Evolutionary conservation across 1,140 invertebrate species (phyloP), one percentile per base, ranked within the genome.

Genomic region (Drosophila bipectinata): DNA sequence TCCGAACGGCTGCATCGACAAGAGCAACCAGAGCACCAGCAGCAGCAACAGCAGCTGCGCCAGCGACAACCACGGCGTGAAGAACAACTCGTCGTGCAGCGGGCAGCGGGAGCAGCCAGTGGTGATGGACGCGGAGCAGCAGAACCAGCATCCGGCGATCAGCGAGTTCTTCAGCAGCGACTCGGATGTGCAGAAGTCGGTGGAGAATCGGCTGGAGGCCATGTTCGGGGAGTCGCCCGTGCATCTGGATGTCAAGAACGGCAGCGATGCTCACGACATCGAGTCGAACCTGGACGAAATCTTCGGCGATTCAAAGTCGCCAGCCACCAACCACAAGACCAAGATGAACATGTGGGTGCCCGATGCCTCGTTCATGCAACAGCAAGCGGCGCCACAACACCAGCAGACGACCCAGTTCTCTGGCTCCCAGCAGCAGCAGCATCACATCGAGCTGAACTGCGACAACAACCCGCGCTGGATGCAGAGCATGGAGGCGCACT

Each of bases 221-320:
- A 92, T 92, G 90, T 92, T 92, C 26, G 90, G 90, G 0, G 91
- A 91, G 59, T 91, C 91, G 3, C 89, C 91, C 0, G 91, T 92
- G n/a, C 82, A 88, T 28, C 60, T 91, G 57, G 85, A 89, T 37
- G 79, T 79, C 7, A 90, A 92, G 44, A 84, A 72, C 54, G 76
- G 82, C 57, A 89, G 54, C 32, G 87, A 91, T 72, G 59, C 72
- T 0, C 71, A 90, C 10, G 79, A 91, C 47, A 91, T 92, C 56
- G 91, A 92, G 54, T 85, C 91, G 0, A 89, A 90, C 49, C 53
- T 92, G 45, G 91, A 92, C 49, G 90, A 90, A 41, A 84, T 92
- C 4, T 92, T 92, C 57, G 85, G 91, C 10, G 91, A 91, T 14
- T 83, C 83, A 1, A 88, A 91, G 52, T 90, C 90, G 3, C 79